Percentiles rank a stretch among this genome's conserved stretches.
Evolutionary conservation across 2,113 vertebrate species (phyloP).

Genomic region (Chlamydotis undulata): DNA sequence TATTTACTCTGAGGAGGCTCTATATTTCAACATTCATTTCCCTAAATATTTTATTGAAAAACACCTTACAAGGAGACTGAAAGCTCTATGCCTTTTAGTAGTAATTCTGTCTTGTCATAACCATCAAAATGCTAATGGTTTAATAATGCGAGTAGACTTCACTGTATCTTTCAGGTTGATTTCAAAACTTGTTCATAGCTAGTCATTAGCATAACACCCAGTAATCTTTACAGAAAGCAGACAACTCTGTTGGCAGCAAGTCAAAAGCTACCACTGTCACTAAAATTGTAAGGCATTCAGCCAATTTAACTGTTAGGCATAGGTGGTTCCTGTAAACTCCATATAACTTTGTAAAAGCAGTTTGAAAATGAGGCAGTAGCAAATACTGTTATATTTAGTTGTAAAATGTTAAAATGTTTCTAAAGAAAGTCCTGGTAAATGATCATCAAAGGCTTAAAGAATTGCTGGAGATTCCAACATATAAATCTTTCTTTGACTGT

Average conservation of each 20-base stretch:
- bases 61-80: not conserved
- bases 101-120: not conserved
- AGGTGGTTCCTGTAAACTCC: not conserved
- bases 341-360: not conserved
- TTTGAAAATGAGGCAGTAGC: not conserved
- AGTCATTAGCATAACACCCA: not conserved
- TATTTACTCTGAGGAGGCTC: not conserved
- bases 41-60: not conserved
- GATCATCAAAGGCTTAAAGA: not conserved
- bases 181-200: not conserved
- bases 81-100: not conserved
- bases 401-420: not conserved
- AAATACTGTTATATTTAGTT: not conserved
- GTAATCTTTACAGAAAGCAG: not conserved
- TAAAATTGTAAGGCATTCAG: not conserved
- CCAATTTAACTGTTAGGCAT: not conserved
- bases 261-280: not conserved
- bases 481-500: not conserved
- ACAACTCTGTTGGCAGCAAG: not conserved
- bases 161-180: not conserved
- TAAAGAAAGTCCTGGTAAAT: not conserved
- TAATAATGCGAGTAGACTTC: not conserved
- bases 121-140: not conserved
- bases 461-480: not conserved
- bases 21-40: not conserved